Conservation (phyloP, 2,888 invertebrate species). For the Bugula neritina region DNA sequence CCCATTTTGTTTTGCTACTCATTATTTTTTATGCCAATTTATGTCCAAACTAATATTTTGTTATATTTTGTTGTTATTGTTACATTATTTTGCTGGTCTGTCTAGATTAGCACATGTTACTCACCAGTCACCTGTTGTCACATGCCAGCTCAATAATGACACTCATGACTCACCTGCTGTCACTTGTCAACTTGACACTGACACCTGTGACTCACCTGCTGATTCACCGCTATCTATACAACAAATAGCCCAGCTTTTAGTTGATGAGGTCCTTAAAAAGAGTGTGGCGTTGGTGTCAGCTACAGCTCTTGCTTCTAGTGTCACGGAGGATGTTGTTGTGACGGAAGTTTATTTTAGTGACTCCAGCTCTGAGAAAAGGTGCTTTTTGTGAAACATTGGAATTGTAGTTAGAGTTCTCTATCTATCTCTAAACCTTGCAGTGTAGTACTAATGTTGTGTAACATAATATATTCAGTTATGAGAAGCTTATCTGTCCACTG, state of each 20-base stretch:
- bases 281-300: not conserved
- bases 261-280: not conserved
- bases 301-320: not conserved
- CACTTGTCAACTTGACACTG: not conserved
- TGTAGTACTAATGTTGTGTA: too few species aligned
- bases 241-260: not conserved
- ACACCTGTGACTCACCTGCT: too few species aligned
- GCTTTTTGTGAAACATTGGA: not conserved
- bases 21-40: too few species aligned
- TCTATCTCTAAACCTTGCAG: not conserved
- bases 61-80: too few species aligned
- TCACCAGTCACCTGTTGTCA: too few species aligned
- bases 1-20: too few species aligned
- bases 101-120: too few species aligned
- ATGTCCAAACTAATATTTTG: too few species aligned
- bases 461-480: too few species aligned
- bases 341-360: constrained; percentile 2
- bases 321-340: not conserved
- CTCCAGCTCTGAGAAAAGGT: constrained; percentile 15
- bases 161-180: not conserved
- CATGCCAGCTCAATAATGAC: not conserved
- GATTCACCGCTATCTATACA: not conserved
- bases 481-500: too few species aligned
- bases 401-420: not conserved
- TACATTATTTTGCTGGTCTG: too few species aligned